Conservation (phyloP, 2,797 vertebrate genomes). For the Meriones psammophilus region DNA sequence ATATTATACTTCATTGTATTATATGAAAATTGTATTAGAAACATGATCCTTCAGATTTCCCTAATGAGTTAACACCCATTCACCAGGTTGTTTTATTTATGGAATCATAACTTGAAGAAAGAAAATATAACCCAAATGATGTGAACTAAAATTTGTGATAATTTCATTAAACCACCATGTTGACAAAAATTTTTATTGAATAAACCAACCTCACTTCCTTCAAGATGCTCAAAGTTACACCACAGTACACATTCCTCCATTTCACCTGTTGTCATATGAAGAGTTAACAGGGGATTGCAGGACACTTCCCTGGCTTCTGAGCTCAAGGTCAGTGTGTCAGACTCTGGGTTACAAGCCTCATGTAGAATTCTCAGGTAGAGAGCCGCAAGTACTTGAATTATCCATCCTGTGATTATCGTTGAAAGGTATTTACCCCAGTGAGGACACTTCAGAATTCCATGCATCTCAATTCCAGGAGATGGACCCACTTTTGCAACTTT, state of each 20-base stretch:
- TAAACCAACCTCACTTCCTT: not conserved
- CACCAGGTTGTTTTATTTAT: slow-evolving; percentile 29
- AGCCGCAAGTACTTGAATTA: not conserved
- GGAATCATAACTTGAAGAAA: not conserved
- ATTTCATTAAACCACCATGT: slow-evolving; percentile 17
- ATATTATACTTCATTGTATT: not conserved
- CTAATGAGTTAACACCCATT: not conserved
- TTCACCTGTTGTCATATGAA: not conserved
- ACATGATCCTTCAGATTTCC: not conserved
- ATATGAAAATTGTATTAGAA: not conserved
- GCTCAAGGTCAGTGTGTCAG: not conserved
- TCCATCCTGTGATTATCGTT: not conserved
- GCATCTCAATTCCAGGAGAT: not conserved
- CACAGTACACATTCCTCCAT: not conserved
- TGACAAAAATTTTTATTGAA: not conserved
- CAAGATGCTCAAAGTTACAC: not conserved
- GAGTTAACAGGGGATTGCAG: not conserved
- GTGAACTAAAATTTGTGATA: slow-evolving; percentile 9
- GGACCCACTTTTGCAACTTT: not conserved
- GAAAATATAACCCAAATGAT: not conserved
- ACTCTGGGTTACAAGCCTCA: not conserved
- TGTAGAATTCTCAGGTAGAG: not conserved
- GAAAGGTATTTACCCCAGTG: not conserved
- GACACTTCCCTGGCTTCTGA: not conserved
- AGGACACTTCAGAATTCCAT: fast-evolving